These are phyloP conservation scores for Andricus curvator DNA, from an alignment of 2,888 invertebrate species.

Conservation along the genomic window DNA sequence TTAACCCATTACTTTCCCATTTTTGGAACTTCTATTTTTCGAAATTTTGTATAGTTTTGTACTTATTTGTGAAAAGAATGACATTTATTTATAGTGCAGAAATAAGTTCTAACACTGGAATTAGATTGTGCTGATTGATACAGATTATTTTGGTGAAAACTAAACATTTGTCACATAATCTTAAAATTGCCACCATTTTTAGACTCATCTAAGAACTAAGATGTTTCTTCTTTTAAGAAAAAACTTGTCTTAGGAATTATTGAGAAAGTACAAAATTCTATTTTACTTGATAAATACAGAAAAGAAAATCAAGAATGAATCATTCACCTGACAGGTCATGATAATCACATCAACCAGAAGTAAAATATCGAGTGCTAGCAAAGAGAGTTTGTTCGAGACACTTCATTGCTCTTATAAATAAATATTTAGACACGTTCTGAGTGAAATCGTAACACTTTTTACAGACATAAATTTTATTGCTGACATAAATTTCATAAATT, in stretches of 20 bases:
- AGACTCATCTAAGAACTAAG: no score
- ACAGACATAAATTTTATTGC: background rate
- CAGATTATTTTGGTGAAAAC: no score
- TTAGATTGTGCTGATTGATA: no score
- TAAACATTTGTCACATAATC: no score
- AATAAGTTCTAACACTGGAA: no score
- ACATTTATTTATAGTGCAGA: background rate
- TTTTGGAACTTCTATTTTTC: background rate
- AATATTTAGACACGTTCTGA: conserved; percentile 5
- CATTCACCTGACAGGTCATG: conserved; percentile 3
- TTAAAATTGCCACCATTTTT: no score
- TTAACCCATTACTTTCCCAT: background rate
- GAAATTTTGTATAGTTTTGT: background rate
- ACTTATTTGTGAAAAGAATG: background rate
- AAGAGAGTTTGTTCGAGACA: background rate
- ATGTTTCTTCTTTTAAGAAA: no score
- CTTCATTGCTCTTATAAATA: conserved; percentile 20
- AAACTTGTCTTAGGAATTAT: background rate
- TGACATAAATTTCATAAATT: background rate
- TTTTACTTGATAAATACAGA: background rate
- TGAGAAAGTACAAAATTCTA: background rate
- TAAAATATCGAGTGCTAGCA: conserved; percentile 10
- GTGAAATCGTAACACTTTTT: conserved; percentile 41
- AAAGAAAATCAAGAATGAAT: background rate
- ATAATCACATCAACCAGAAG: background rate